phyloP scores from a whole-genome alignment of 2,113 vertebrate genomes.

The Diadophis punctatus region DNA sequence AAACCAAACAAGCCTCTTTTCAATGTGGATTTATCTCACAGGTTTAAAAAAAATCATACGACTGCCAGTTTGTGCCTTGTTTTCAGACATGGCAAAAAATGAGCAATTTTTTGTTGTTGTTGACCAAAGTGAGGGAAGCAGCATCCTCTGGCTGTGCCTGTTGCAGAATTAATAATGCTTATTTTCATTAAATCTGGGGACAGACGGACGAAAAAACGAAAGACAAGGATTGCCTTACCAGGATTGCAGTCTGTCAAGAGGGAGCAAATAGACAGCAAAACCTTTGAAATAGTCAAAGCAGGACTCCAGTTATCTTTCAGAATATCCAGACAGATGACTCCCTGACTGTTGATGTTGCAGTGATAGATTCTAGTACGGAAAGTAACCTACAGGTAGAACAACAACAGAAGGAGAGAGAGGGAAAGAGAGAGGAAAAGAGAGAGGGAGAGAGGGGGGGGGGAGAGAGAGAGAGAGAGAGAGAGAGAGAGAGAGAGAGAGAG shows the following conservation, averaged over 20 bases:
- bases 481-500: neutral
- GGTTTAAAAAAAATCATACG: neutral
- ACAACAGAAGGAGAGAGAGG: neutral
- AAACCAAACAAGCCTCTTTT: neutral
- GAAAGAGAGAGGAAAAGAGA: too few relatives aligned
- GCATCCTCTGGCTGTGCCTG: neutral
- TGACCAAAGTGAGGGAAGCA: neutral
- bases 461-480: neutral
- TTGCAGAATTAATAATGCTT: neutral
- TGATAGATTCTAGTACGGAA: slow-evolving; percentile 92
- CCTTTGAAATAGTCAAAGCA: slow-evolving; percentile 91
- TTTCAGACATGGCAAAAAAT: neutral
- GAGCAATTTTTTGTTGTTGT: neutral
- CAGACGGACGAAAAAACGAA: neutral
- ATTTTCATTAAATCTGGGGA: neutral
- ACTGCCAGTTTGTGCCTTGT: neutral
- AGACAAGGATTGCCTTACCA: slow-evolving; percentile 69
- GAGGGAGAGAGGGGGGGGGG: too few relatives aligned
- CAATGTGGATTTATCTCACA: neutral
- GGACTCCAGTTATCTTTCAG: slow-evolving; percentile 94
- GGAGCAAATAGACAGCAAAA: slow-evolving; percentile 91
- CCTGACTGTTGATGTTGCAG: slow-evolving; percentile 95
- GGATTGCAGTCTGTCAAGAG: slow-evolving; percentile 92
- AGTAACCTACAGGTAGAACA: slow-evolving; percentile 74
- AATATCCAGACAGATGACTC: slow-evolving; percentile 92